These are phyloP conservation scores for Acanthisitta chloris DNA, from an alignment of 2,113 vertebrate genomes.

Conservation along the genomic window DNA sequence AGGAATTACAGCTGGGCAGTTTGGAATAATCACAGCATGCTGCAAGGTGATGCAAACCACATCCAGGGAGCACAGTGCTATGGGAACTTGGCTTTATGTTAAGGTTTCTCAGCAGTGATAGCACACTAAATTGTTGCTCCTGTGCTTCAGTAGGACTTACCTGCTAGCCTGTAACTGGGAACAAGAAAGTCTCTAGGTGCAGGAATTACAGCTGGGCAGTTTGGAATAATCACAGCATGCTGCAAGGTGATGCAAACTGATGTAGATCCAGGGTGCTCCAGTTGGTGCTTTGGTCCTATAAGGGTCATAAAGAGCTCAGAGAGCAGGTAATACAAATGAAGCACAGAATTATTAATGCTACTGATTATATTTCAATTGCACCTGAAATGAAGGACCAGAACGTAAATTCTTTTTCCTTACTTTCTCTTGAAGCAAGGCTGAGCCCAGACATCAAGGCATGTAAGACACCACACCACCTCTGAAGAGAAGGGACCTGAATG, in stretches of 20 bases:
- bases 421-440: background rate
- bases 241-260: background rate
- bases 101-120: background rate
- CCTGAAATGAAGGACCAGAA: background rate
- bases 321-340: background rate
- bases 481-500: accelerated
- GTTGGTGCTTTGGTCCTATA: background rate
- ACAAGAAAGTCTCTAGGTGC: background rate
- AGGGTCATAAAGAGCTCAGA: background rate
- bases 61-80: accelerated
- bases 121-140: background rate
- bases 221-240: background rate
- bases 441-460: background rate
- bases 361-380: background rate
- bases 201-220: background rate
- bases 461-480: accelerated
- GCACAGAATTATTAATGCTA: background rate
- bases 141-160: background rate
- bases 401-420: background rate
- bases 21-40: background rate
- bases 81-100: background rate
- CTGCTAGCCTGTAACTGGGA: background rate
- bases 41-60: background rate
- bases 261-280: background rate
- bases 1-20: background rate